Evolutionary conservation across 1,140 invertebrate genomes (phyloP), one percentile per base, ranked within the genome.

Genomic region (Orchesella cincta): DNA sequence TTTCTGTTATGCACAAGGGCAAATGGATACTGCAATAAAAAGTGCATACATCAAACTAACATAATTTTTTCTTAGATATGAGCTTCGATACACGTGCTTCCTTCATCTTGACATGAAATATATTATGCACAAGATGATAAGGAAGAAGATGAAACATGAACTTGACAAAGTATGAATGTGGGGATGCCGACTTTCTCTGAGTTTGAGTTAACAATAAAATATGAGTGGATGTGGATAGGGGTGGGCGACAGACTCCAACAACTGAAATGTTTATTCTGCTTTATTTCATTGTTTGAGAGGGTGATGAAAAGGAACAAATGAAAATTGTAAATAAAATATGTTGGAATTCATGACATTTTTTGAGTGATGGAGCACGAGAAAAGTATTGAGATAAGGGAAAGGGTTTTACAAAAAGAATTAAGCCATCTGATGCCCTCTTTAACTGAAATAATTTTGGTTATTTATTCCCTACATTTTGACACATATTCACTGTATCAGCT

Each of bases 271-370:
- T 31, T 67, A 14, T 8, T 62, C 54, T 26, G 8, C 39, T 46
- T 46, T 46, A 5, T 33, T 67, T 12, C 23, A 31, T 31, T 67
- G 62, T 67, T 67, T 67, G 62, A 67, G 23, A 67, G 62, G 62
- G 62, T 67, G 62, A 67, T 31, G 62, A 67, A 67, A 67, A 29
- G 62, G 62, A 67, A 67, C 62, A 67, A 67, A 67, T 67, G 62
- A 31, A 67, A 57, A 57, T 57, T 18, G 52, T 57, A 18, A 57
- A n/a, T 57, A 26, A 57, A 57, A 57, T 14, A 23, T 14, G 3
- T 26, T 31, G n/a, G 23, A 67, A 67, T 67, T 67, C 62, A 67
- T 33, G 62, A 67, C 62, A 67, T n/a, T 67, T 29, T 14, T 67
- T 67, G 62, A 67, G 26, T 67, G 62, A 67, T 67, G 62, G 33